phyloP scores from a whole-genome alignment of 2,888 invertebrate genomes.

The Euplexia lucipara region DNA sequence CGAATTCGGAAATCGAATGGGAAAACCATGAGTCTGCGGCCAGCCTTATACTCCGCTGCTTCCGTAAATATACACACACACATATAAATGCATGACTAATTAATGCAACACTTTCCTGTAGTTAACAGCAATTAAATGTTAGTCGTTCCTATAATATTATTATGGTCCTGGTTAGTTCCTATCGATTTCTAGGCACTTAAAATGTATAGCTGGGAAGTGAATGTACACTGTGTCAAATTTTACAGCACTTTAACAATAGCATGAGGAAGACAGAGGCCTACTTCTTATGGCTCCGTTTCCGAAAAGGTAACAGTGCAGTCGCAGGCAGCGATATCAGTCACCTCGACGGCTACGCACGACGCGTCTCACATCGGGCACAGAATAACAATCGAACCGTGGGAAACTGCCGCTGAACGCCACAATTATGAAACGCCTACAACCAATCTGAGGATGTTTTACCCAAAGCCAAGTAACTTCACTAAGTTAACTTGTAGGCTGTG shows the following conservation, averaged over 20 bases:
- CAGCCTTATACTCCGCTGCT: constrained; percentile 15
- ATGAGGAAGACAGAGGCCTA: constrained; percentile 45
- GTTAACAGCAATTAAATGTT: constrained; percentile 21
- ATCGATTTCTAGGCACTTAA: not conserved
- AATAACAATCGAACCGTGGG: constrained; percentile 89
- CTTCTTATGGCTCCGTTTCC: constrained; percentile 61
- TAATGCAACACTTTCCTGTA: constrained; percentile 45
- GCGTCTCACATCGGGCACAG: constrained; percentile 74
- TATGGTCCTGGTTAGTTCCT: not conserved
- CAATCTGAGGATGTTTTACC: constrained; percentile 77
- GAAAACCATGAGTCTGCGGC: no score
- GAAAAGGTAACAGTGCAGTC: constrained; percentile 76
- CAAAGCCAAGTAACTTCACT: constrained; percentile 68
- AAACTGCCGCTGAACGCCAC: constrained; percentile 80
- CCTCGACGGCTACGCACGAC: constrained; percentile 80
- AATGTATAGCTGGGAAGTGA: constrained; percentile 11
- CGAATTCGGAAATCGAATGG: no score
- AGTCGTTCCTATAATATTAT: constrained; percentile 10
- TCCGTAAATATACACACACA: constrained; percentile 44
- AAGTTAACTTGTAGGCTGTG: constrained; percentile 57
- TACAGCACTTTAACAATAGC: constrained; percentile 38
- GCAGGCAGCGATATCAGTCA: constrained; percentile 72
- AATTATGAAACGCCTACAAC: constrained; percentile 81
- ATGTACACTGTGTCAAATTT: constrained; percentile 11
- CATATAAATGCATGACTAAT: constrained; percentile 11